Base-by-base conservation (phyloP, 2,113 vertebrate species). In the Lagopus muta region DNA sequence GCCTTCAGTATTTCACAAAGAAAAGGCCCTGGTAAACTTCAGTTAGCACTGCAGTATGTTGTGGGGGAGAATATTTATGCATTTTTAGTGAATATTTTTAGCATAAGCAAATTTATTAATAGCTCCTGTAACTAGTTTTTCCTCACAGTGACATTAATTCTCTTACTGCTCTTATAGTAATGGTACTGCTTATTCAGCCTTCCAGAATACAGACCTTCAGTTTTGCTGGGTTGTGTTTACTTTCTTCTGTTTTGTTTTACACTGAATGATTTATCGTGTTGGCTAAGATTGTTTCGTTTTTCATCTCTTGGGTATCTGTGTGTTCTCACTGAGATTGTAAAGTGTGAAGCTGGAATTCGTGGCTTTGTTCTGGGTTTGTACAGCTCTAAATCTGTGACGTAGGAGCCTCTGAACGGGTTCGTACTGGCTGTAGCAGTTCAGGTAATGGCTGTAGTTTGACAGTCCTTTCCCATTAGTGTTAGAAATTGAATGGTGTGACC, bases 81-180 rank as follows among this genome's bases (percentile, higher is more conserved):
- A 34, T 70, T 81, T 54, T 64, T 81, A 48, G 32, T 73, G 5
- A 85, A 20, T 11, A 19, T 72, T 93, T 94, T 34, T 70, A 32
- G 12, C 27, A 55, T 78, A 64, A 91, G 66, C 65, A 55, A 81
- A 73, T 47, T 61, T 32, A 32, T 20, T 89, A 72, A 43, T 92
- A 15, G 40, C 62, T 10, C 25, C 81, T 13, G 57, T 72, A 75
- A 90, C 10, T 34, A 66, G 8, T 62, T 86, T 75, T 76, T 52
- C 70, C 6, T 78, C 7, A 22, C 52, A 9, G 43, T 82, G 42
- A 30, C 8, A 14, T 61, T 30, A 54, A n/a, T 66, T 86, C n/a
- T 48, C 10, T 45, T 88, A 54, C 17, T 18, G 19, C 5, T 8
- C 28, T 86, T 34, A n/a, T 57, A 27, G 13, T 88, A 54, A 34